Conservation (phyloP, 2,888 invertebrate species). For the Xylocampa areola region DNA sequence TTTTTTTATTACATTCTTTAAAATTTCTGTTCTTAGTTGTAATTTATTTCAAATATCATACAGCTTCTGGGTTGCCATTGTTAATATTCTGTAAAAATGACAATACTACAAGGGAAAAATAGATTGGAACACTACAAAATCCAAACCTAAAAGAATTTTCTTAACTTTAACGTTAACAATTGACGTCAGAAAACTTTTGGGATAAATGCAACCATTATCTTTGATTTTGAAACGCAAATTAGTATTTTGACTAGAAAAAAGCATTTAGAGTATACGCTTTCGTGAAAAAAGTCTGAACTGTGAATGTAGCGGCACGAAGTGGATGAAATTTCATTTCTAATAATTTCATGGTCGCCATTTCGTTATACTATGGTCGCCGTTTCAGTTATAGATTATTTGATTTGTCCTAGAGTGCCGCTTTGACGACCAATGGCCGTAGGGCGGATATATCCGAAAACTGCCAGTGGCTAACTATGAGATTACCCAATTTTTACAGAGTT, state of each 20-base stretch:
- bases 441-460: too few relatives aligned
- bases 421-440: too few relatives aligned
- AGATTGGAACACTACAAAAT: constrained; percentile 20
- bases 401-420: too few relatives aligned
- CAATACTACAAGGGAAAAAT: constrained; percentile 11
- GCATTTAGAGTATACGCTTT: constrained; percentile 59
- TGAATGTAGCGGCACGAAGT: constrained; percentile 15
- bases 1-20: background rate
- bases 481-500: too few relatives aligned
- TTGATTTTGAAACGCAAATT: constrained; percentile 53
- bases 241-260: constrained; percentile 70
- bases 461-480: too few relatives aligned
- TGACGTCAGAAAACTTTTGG: constrained; percentile 26
- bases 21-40: background rate
- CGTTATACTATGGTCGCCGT: too few relatives aligned
- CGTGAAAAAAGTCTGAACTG: constrained; percentile 22
- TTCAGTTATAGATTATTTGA: too few relatives aligned
- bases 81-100: constrained; percentile 25
- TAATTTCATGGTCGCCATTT: too few relatives aligned
- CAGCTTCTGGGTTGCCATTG: constrained; percentile 13
- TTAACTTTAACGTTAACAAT: constrained; percentile 5
- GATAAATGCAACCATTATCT: constrained; percentile 62
- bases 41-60: background rate
- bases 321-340: background rate
- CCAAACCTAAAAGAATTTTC: constrained; percentile 10